Percentiles rank a stretch among this genome's conserved stretches.
phyloP scores from a whole-genome alignment of 2,797 vertebrate genomes.

The Dicrostonyx torquatus region DNA sequence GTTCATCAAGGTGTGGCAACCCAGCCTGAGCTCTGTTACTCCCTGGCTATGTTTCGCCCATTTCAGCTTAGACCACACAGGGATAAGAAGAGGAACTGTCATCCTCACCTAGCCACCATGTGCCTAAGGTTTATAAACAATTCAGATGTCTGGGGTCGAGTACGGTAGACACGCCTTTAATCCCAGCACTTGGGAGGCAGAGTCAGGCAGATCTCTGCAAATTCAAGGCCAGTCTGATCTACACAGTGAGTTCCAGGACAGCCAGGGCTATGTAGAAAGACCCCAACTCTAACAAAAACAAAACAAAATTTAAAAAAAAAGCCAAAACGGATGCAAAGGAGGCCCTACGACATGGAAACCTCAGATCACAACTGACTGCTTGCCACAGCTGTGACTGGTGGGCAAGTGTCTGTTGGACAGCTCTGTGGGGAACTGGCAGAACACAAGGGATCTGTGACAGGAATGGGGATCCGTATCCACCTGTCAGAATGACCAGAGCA shows the following conservation, averaged over 20 bases:
- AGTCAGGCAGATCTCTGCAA: background rate
- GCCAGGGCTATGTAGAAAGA: background rate
- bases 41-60: background rate
- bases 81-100: background rate
- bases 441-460: background rate
- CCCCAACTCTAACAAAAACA: background rate
- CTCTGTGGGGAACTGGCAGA: background rate
- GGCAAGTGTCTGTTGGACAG: background rate
- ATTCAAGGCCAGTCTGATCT: background rate
- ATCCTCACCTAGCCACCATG: background rate
- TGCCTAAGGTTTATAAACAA: background rate
- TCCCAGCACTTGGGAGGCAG: background rate
- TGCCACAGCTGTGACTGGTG: background rate
- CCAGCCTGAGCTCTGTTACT: background rate
- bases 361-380: background rate
- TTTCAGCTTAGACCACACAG: background rate
- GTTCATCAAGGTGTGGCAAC: background rate
- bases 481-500: background rate
- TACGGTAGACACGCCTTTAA: background rate
- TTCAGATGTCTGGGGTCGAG: background rate
- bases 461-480: background rate
- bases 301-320: background rate
- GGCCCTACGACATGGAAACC: background rate
- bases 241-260: background rate
- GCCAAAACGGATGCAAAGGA: background rate